Percentiles rank a stretch among this genome's conserved stretches.
These are phyloP conservation scores for Motacilla tschutschensis DNA, from an alignment of 2,113 vertebrate species.

Conservation along the genomic window DNA sequence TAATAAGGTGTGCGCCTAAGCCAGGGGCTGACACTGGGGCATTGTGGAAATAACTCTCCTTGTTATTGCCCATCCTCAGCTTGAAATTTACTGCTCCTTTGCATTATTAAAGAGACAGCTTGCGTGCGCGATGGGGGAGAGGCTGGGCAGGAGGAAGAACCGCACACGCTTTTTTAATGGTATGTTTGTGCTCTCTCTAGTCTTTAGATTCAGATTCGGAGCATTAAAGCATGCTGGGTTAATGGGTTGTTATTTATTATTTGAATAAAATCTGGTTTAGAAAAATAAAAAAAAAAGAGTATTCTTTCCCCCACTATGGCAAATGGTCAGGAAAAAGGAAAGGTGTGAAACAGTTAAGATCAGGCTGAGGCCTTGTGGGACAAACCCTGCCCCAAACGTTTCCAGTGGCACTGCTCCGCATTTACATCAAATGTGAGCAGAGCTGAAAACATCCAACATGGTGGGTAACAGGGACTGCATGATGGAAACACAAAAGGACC, in stretches of 20 bases:
- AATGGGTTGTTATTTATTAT: slow-evolving; percentile 58
- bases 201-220: slow-evolving; percentile 58
- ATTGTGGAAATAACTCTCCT: slow-evolving; percentile 72
- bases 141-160: slow-evolving; percentile 72
- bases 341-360: not conserved
- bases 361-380: not conserved
- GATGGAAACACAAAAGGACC: not conserved
- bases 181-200: slow-evolving; percentile 62
- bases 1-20: slow-evolving; percentile 82
- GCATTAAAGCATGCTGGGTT: slow-evolving; percentile 63
- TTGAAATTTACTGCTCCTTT: slow-evolving; percentile 76
- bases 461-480: not conserved
- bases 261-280: slow-evolving; percentile 25
- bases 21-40: slow-evolving; percentile 78
- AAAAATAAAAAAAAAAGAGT: not conserved
- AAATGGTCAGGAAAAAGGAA: not conserved
- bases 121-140: slow-evolving; percentile 62
- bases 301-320: not conserved
- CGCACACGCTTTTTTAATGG: slow-evolving; percentile 69
- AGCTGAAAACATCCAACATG: not conserved
- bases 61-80: slow-evolving; percentile 77
- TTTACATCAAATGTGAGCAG: not conserved
- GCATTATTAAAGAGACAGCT: slow-evolving; percentile 79
- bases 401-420: not conserved
- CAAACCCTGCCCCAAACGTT: not conserved